These are phyloP conservation scores for Danio jaintianensis DNA, from an alignment of 2,797 vertebrate genomes.

Conservation along the genomic window DNA sequence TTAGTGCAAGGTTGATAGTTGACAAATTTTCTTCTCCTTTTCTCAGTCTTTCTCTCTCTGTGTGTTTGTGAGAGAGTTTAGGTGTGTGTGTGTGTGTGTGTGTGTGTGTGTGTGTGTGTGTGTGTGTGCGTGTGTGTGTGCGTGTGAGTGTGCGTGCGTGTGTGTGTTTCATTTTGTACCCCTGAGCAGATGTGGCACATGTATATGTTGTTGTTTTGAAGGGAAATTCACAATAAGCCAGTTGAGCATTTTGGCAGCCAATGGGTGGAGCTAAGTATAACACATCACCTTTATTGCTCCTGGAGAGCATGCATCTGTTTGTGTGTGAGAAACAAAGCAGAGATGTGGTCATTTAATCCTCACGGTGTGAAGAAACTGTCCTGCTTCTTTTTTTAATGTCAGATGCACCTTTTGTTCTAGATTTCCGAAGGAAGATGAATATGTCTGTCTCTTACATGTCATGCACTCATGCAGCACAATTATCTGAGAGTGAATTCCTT, in stretches of 20 bases:
- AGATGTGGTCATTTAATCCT: not conserved
- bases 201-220: conserved; percentile 29
- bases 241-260: conserved; percentile 2
- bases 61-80: not conserved
- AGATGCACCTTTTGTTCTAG: conserved; percentile 46
- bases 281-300: conserved; percentile 9
- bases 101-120: not conserved
- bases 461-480: not conserved
- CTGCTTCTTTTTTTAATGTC: conserved; percentile 11
- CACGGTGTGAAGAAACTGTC: conserved; percentile 19
- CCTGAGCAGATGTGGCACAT: conserved; percentile 43
- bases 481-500: conserved; percentile 39
- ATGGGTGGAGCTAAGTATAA: conserved; percentile 29
- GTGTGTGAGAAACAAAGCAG: conserved; percentile 17
- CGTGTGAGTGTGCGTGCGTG: conserved; percentile 9
- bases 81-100: conserved; percentile 17
- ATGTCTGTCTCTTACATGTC: conserved; percentile 6
- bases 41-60: not conserved
- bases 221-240: conserved; percentile 25
- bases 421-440: conserved; percentile 52
- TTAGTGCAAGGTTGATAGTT: conserved; percentile 34
- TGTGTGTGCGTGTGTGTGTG: not conserved
- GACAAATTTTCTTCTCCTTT: too few species aligned
- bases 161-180: conserved; percentile 27
- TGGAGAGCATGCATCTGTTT: conserved; percentile 42